Percentiles rank a stretch among this genome's conserved stretches.
phyloP scores from a whole-genome alignment of 2,113 vertebrate genomes.

The Leptocoma aspasia region DNA sequence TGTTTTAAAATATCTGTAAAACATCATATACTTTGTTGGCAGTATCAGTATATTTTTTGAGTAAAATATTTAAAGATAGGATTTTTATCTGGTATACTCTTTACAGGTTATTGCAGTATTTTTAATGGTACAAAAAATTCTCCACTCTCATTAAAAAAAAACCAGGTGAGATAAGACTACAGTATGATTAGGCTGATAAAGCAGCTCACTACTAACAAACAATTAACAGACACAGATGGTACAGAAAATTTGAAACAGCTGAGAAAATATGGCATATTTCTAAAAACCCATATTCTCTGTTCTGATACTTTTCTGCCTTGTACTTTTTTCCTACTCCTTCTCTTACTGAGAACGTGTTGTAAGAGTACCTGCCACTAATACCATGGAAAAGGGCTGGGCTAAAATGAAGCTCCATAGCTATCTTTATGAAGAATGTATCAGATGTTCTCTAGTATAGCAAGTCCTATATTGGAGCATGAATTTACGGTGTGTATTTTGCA shows the following conservation, averaged over 20 bases:
- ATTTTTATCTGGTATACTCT: neutral
- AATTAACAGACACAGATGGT: neutral
- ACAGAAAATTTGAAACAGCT: neutral
- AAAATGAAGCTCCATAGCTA: neutral
- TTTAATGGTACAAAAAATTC: neutral
- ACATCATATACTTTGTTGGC: neutral
- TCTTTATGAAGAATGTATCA: neutral
- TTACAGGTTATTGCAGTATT: neutral
- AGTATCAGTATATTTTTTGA: neutral
- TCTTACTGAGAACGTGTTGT: neutral
- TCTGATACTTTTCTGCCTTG: neutral
- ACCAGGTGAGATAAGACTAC: neutral
- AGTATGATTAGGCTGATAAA: neutral
- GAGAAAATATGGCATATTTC: neutral
- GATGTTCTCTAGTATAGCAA: neutral
- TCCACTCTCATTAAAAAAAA: neutral
- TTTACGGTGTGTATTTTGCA: neutral
- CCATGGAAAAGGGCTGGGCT: neutral
- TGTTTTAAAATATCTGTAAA: neutral
- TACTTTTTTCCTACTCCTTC: neutral
- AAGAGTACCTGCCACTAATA: neutral
- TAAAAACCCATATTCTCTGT: neutral
- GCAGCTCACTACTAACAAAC: neutral
- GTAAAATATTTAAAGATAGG: neutral
- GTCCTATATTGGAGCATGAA: accelerated